phyloP scores from a whole-genome alignment of 1,140 invertebrate genomes.

The Dinothrombium tinctorium region DNA sequence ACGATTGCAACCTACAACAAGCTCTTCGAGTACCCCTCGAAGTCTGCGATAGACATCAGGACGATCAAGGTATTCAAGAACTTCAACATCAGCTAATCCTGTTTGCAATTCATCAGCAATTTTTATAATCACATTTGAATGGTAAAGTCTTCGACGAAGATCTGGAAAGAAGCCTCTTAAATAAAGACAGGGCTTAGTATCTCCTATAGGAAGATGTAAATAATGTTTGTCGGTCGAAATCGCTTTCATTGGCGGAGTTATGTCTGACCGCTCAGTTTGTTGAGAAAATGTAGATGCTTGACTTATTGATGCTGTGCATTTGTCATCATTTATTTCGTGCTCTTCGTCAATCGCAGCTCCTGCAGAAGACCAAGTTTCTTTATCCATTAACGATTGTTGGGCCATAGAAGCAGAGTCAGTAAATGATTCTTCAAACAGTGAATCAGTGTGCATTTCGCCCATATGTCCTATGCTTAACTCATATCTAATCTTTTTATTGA shows the following conservation, averaged over 20 bases:
- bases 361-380: conserved; percentile 12
- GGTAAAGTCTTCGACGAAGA: too few species aligned
- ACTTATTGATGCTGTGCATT: conserved; percentile 31
- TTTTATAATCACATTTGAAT: too few species aligned
- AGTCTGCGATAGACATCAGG: conserved; percentile 34
- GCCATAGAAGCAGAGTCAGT: too few species aligned
- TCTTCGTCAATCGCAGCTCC: neutral
- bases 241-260: conserved; percentile 35
- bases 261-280: conserved; percentile 65
- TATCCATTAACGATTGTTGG: too few species aligned
- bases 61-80: conserved; percentile 34
- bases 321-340: conserved; percentile 42
- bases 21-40: conserved; percentile 21
- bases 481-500: conserved; percentile 57
- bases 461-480: conserved; percentile 62
- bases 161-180: too few species aligned
- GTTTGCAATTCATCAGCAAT: neutral
- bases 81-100: conserved; percentile 37
- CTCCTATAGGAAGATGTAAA: too few species aligned
- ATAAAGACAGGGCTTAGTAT: too few species aligned
- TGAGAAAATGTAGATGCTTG: conserved; percentile 52
- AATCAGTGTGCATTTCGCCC: conserved; percentile 56
- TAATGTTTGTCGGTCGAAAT: neutral
- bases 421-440: conserved; percentile 31
- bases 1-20: conserved; percentile 25